Base-by-base conservation (phyloP, 2,797 vertebrate genomes). In the Microhierax caerulescens region DNA sequence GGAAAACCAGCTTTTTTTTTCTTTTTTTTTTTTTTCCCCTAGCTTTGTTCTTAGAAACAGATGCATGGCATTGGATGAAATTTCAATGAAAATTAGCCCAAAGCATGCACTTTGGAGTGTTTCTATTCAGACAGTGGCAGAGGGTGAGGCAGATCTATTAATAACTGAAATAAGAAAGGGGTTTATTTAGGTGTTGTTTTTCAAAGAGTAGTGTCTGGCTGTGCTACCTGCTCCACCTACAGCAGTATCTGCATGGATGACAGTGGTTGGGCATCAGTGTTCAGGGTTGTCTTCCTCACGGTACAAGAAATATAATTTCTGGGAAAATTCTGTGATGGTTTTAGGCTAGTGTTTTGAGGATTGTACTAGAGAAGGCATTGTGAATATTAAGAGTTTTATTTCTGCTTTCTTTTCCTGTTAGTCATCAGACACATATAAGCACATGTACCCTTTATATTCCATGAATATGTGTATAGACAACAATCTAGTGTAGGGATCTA, bases 391-490 rank as follows among this genome's bases (percentile, higher is more conserved):
- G 84, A 81, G 6, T 45, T 72, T 19, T 4, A n/a, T 65, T 63
- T 89, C 36, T 72, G 27, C 27, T 56, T 11, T 61, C 27, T 70
- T 88, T 56, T 74, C 47, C 43, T 64, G 39, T 56, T 84, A 64
- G 11, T 22, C 45, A 10, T 54, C 34, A 50, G 37, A 57, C 9
- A 83, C 32, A 51, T 54, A 70, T 17, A 63, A 80, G 43, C 37
- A 56, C 0, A 0, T 10, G 20, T 4, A 34, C 7, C 5, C n/a
- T 30, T 73, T 32, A 10, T 34, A 76, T 23, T 51, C 61, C 10
- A 28, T 13, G 2, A 56, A 43, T 77, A 74, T 7, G 5, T 22
- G 5, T 20, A 23, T 5, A n/a, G 57, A 47, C 15, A 45, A 32
- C 18, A 39, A 48, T 12, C 14, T 43, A n/a, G 30, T 39, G 7